These are phyloP conservation scores for Phaonia tiefii DNA, from an alignment of 2,888 invertebrate genomes.

Conservation along the genomic window DNA sequence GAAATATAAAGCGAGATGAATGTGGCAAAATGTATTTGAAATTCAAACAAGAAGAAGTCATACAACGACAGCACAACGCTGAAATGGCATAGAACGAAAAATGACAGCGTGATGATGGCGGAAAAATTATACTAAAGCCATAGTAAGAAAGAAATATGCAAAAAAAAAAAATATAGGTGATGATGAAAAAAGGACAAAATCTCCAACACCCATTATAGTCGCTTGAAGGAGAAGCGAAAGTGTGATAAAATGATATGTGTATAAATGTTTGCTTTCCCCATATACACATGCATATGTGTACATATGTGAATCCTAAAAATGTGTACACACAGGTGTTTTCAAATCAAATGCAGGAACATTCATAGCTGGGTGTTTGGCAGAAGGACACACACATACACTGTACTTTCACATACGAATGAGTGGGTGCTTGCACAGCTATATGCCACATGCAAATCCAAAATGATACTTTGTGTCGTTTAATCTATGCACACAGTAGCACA, in stretches of 20 bases:
- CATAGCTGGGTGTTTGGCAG: slow-evolving; percentile 11
- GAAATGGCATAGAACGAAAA: slow-evolving; percentile 48
- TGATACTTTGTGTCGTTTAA: slow-evolving; percentile 46
- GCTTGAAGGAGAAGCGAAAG: slow-evolving; percentile 18
- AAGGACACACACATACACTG: slow-evolving; percentile 12
- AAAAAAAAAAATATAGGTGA: background rate
- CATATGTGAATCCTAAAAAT: background rate
- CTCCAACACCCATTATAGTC: background rate
- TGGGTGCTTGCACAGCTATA: no score
- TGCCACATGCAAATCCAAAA: background rate
- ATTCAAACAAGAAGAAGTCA: slow-evolving; percentile 61
- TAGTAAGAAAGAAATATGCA: slow-evolving; percentile 10
- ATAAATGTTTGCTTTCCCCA: slow-evolving; percentile 24
- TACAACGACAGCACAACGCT: slow-evolving; percentile 37
- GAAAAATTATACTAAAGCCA: slow-evolving; percentile 56
- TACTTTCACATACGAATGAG: no score
- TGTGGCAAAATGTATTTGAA: slow-evolving; percentile 61
- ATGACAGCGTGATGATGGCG: slow-evolving; percentile 53
- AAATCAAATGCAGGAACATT: background rate
- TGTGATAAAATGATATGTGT: slow-evolving; percentile 14
- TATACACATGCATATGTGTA: slow-evolving; percentile 5
- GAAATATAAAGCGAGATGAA: slow-evolving; percentile 42
- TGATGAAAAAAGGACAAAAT: slow-evolving; percentile 23
- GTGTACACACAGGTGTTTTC: slow-evolving; percentile 3
- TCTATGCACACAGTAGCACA: slow-evolving; percentile 15